A percentile compares a stretch with the other conserved stretches of the same genome.
Evolutionary conservation across 2,888 invertebrate genomes (phyloP).

Genomic region (Apeira syringaria): DNA sequence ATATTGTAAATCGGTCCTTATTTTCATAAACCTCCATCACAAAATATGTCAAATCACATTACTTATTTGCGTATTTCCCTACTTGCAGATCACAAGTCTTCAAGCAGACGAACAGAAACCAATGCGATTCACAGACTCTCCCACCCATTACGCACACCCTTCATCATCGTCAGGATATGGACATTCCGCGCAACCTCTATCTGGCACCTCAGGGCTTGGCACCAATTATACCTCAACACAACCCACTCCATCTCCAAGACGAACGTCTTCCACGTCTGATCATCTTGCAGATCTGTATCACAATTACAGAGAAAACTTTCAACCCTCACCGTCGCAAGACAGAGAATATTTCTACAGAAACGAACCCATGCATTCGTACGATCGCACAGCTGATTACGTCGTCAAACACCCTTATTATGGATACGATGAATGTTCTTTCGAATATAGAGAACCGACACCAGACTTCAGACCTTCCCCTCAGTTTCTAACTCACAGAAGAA

Average conservation of each 20-base stretch:
- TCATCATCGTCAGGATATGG: conserved; percentile 78
- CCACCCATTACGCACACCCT: conserved; percentile 85
- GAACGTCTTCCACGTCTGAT: conserved; percentile 85
- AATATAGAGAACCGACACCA: conserved; percentile 63
- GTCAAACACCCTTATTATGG: conserved; percentile 68
- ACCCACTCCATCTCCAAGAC: conserved; percentile 87
- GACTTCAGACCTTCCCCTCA: conserved; percentile 60
- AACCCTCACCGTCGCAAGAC: conserved; percentile 60
- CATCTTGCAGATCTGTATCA: conserved; percentile 87
- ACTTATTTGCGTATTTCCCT: background rate
- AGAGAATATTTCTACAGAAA: conserved; percentile 62
- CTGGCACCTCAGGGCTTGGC: conserved; percentile 78
- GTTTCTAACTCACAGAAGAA: conserved; percentile 87
- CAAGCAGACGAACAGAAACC: conserved; percentile 85
- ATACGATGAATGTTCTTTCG: conserved; percentile 70
- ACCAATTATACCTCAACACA: conserved; percentile 79
- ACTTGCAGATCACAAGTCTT: conserved; percentile 66
- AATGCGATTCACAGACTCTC: conserved; percentile 89
- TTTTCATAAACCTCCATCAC: too few relatives aligned
- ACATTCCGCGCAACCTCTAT: conserved; percentile 76
- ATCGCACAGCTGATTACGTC: conserved; percentile 72
- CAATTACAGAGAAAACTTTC: conserved; percentile 78
- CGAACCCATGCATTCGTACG: conserved; percentile 59
- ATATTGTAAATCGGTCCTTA: too few relatives aligned
- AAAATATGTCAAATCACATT: too few relatives aligned